Base-by-base conservation (phyloP, 2,113 vertebrate genomes). In the Vanacampus margaritifer region DNA sequence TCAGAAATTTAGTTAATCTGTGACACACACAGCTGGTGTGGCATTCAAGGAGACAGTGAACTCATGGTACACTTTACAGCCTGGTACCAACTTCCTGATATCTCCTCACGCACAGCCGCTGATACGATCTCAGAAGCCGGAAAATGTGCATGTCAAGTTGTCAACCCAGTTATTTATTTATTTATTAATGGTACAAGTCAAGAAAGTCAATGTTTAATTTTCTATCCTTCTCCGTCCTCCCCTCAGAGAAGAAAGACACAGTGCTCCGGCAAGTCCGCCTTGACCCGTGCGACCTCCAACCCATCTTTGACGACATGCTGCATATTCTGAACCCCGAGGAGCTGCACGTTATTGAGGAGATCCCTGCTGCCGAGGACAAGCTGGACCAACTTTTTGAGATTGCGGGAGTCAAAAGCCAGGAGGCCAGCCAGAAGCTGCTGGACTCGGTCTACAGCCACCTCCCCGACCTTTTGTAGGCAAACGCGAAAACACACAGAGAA, bases 361-460 rank as follows among this genome's bases (percentile, higher is more conserved):
- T 97, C 82, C 92, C 94, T 0, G 93, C 94, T 60, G 95, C 95
- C 0, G 97, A 99, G 83, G 97, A 99, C 88, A 96, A 94, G 84
- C 93, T 99, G 85, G 96, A 98, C 81, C 91, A 91, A 53, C 92
- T 98, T 11, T 99, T 99, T 64, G 97, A 99, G 88, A 97, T 99
- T 0, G 95, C 95, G 0, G 96, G 97, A 8, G 94, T 96, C 37
- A 99, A 98, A 89, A 99, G 97, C 88, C 97, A 97, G 87, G 96
- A 98, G 86, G 96, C 97, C 82, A 99, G 96, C 87, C 97, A 98
- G 91, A 98, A 93, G 51, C 94, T 99, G 74, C 90, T 99, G 74
- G 97, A 99, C 89, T 99, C 96, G 1, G 95, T 99, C 84, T 99
- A 99, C 87, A 94, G 96, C 88, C 97, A 99, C 86, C 92, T 99